These are phyloP conservation scores for Spizaetus ornatus DNA, from an alignment of 2,113 vertebrate species.

Conservation along the genomic window DNA sequence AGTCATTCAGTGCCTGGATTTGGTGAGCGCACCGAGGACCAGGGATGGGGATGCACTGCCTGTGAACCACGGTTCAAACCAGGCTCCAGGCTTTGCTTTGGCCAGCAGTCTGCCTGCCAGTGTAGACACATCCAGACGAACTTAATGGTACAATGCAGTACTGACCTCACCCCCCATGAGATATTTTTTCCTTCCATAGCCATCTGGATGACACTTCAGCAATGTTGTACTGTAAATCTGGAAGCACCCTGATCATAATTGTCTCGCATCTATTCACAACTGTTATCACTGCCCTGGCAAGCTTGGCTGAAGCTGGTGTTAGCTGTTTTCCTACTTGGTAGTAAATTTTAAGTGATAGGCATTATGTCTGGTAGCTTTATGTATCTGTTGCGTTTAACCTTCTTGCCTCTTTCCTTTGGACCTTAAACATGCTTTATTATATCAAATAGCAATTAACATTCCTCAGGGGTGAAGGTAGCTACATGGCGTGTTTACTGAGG, in stretches of 20 bases:
- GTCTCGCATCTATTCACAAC: background rate
- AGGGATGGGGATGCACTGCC: background rate
- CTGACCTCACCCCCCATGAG: background rate
- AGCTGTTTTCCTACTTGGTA: background rate
- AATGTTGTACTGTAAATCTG: background rate
- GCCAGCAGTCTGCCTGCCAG: background rate
- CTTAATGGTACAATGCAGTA: background rate
- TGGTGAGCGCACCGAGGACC: background rate
- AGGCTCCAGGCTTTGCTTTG: background rate
- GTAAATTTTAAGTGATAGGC: background rate
- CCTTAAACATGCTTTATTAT: conserved; percentile 66
- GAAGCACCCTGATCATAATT: background rate
- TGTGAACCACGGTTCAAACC: fast-evolving
- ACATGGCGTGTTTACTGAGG: conserved; percentile 74
- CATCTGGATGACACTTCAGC: background rate
- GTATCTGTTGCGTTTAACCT: background rate
- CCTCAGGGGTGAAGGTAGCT: conserved; percentile 74
- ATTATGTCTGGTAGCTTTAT: background rate
- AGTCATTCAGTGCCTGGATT: background rate
- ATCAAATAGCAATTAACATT: conserved; percentile 79
- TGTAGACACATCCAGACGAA: background rate
- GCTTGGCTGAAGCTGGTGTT: background rate
- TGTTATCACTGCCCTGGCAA: background rate
- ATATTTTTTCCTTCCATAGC: background rate
- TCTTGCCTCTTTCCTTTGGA: conserved; percentile 44